Base-by-base conservation (phyloP, 2,797 vertebrate species). In the Falco berigora region DNA sequence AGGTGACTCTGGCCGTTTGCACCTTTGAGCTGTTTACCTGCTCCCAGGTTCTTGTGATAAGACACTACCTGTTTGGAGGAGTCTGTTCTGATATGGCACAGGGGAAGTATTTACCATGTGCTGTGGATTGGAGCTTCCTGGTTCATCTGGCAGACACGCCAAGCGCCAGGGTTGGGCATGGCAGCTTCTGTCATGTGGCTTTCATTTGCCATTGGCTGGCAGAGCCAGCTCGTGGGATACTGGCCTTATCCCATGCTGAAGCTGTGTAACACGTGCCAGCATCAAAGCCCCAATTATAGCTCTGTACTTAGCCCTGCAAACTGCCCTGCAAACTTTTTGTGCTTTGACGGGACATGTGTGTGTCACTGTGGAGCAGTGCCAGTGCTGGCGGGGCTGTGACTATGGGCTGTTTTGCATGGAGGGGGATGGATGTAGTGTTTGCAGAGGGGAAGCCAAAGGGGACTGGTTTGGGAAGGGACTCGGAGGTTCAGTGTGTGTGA, bases 1-100 rank as follows among this genome's bases (percentile, higher is more conserved):
- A 92, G 78, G 74, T 28, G 16, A 87, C 19, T 75, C 62, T 0
- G 2, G 40, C 64, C 2, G 3, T 84, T 91, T 83, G 50, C 83
- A 92, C 76, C 79, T 90, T 93, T 91, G 85, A 92, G 88, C 68
- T 82, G 24, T 62, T 94, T 75, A 32, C 93, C 40, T 36, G 15
- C 30, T 68, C 62, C 55, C 2, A 3, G 12, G 15, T 53, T 75
- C 53, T 76, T 75, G 71, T 0, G 11, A 82, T 72, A 75, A 81
- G 66, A 18, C 0, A 0, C 68, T 55, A 55, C 15, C 2, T 5
- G n/a, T 80, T 38, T 79, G 40, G 47, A 80, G 59, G 42, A 88
- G 56, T n/a, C 46, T 40, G 66, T 62, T 83, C 58, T 76, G 68
- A 77, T n/a, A 36, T 1, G 44, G 63, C 46, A 55, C 5, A 19